phyloP scores from a whole-genome alignment of 2,888 invertebrate species.

The Meandrusa payeni region DNA sequence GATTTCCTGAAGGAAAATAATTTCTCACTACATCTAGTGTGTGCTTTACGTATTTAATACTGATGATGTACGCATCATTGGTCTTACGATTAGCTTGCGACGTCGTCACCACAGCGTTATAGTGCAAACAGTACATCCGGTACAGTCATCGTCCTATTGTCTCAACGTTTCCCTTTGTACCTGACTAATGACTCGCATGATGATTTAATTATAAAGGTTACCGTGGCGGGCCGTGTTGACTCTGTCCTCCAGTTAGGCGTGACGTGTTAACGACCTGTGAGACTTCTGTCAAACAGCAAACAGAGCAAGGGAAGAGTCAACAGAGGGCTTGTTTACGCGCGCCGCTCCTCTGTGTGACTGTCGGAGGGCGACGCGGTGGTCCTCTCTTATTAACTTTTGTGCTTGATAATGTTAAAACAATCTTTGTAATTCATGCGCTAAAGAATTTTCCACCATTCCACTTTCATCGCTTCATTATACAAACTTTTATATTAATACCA shows the following conservation, averaged over 20 bases:
- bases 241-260: conserved; percentile 59
- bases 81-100: no score
- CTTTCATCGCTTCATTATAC: background rate
- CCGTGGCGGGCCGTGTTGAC: conserved; percentile 34
- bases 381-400: conserved; percentile 27
- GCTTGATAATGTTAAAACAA: conserved; percentile 13
- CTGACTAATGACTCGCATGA: conserved; percentile 48
- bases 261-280: conserved; percentile 77
- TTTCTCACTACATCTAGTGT: no score
- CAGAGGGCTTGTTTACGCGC: conserved; percentile 53
- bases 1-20: no score
- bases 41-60: no score
- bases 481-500: no score
- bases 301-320: conserved; percentile 55
- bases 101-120: conserved; percentile 18
- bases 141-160: conserved; percentile 31
- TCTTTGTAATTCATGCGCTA: background rate
- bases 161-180: conserved; percentile 31
- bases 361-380: conserved; percentile 50
- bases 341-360: conserved; percentile 57
- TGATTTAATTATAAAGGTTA: conserved; percentile 49
- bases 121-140: conserved; percentile 38
- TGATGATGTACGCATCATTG: no score
- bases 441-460: background rate
- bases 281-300: conserved; percentile 78